Conservation (phyloP, 2,113 vertebrate genomes). For the Chaetodon trifascialis region DNA sequence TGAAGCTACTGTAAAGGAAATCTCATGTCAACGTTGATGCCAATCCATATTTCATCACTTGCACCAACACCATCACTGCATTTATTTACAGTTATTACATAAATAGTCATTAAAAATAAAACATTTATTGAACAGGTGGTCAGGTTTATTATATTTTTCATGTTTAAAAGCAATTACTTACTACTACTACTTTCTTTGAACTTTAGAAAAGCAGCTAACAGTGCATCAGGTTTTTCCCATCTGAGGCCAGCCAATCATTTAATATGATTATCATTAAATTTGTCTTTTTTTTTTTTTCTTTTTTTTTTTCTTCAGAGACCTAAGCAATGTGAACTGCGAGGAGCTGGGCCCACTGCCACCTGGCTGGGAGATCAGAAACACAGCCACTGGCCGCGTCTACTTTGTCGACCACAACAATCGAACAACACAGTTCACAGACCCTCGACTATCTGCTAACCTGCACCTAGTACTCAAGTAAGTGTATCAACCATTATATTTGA, state of each 20-base stretch:
- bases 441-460: constrained; percentile 95
- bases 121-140: not conserved
- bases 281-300: not conserved
- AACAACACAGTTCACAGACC: constrained; percentile 97
- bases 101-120: not conserved
- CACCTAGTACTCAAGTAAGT: constrained; percentile 97
- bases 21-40: not conserved
- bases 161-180: not conserved
- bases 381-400: constrained; percentile 97
- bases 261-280: not conserved
- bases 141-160: not conserved
- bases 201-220: not conserved
- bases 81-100: not conserved
- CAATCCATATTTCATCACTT: not conserved
- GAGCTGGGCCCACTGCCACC: constrained; percentile 96
- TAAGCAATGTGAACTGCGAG: constrained; percentile 97
- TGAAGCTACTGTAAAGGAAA: not conserved
- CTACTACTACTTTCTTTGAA: not conserved
- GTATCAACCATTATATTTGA: not conserved
- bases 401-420: constrained; percentile 99
- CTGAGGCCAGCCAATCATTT: not conserved
- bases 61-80: not conserved
- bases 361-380: constrained; percentile 98
- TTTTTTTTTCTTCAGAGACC: constrained; percentile 60
- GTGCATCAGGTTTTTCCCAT: not conserved